Conservation (phyloP, 2,888 invertebrate species). For the Ennomos erosarius region DNA sequence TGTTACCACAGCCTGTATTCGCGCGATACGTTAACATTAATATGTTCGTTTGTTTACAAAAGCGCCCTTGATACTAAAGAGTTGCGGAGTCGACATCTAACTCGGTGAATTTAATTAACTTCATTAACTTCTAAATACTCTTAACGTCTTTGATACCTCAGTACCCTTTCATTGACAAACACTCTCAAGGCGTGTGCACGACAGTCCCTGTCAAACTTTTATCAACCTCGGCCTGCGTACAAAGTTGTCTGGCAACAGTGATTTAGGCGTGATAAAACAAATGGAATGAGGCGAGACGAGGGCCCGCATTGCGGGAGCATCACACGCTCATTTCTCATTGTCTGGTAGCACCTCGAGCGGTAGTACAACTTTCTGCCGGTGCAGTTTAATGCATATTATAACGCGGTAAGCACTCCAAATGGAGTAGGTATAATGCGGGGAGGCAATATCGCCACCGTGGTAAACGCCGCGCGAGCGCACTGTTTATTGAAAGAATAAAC, state of each 20-base stretch:
- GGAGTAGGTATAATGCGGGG: constrained; percentile 71
- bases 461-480: constrained; percentile 65
- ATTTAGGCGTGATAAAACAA: constrained; percentile 82
- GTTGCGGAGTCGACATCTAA: constrained; percentile 75
- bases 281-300: constrained; percentile 67
- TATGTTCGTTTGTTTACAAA: constrained; percentile 80
- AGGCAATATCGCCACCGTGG: constrained; percentile 66
- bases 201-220: constrained; percentile 81
- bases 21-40: constrained; percentile 79
- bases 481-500: constrained; percentile 83
- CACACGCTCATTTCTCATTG: constrained; percentile 82
- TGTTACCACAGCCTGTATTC: constrained; percentile 69
- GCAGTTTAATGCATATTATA: constrained; percentile 84
- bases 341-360: constrained; percentile 67
- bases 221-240: constrained; percentile 65
- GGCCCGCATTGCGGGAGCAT: constrained; percentile 80
- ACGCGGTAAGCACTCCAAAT: constrained; percentile 77
- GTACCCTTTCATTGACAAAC: constrained; percentile 78
- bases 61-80: constrained; percentile 79
- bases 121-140: constrained; percentile 85
- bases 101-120: constrained; percentile 83
- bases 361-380: constrained; percentile 71
- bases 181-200: constrained; percentile 68
- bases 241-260: constrained; percentile 77
- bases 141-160: constrained; percentile 83